Evolutionary conservation across 1,140 invertebrate species (phyloP).

Genomic region (Drosophila melanica): DNA sequence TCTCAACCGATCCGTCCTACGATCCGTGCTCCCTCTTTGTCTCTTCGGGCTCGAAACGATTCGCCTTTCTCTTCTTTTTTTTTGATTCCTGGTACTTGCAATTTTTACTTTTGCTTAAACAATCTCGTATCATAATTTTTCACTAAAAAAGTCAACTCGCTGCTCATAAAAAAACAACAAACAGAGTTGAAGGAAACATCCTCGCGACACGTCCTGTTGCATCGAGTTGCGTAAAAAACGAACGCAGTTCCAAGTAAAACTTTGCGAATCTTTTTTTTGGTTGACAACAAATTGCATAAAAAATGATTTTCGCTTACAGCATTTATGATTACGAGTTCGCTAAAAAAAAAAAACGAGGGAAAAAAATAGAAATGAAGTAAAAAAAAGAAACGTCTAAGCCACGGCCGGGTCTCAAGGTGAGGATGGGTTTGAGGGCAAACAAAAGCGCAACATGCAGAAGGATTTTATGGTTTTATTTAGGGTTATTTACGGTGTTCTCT

Average conservation of each 20-base stretch:
- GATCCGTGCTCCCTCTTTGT: constrained; percentile 6
- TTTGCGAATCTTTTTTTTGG: constrained; percentile 7
- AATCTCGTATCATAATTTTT: constrained; percentile 51
- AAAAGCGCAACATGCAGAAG: constrained; percentile 78
- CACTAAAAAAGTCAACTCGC: constrained; percentile 75
- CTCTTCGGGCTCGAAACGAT: background rate
- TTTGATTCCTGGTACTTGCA: constrained; percentile 47
- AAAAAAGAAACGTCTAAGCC: constrained; percentile 40
- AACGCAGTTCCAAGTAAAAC: constrained; percentile 58
- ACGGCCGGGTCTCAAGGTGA: constrained; percentile 51
- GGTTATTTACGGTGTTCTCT: constrained; percentile 63
- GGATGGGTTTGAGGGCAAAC: constrained; percentile 46
- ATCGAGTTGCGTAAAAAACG: constrained; percentile 79
- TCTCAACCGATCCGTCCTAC: background rate
- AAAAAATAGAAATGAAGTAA: constrained; percentile 19
- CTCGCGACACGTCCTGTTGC: constrained; percentile 42
- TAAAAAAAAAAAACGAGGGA: constrained; percentile 14
- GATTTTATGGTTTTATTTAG: constrained; percentile 83
- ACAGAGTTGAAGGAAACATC: constrained; percentile 6
- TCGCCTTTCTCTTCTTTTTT: background rate
- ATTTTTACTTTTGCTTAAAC: constrained; percentile 15
- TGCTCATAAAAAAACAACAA: constrained; percentile 61
- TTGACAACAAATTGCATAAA: constrained; percentile 82
- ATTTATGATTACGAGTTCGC: constrained; percentile 69
- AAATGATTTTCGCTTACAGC: constrained; percentile 59